A percentile compares a stretch with the other conserved stretches of the same genome.
Evolutionary conservation across 2,797 vertebrate genomes (phyloP).

Genomic region (Helostoma temminkii): DNA sequence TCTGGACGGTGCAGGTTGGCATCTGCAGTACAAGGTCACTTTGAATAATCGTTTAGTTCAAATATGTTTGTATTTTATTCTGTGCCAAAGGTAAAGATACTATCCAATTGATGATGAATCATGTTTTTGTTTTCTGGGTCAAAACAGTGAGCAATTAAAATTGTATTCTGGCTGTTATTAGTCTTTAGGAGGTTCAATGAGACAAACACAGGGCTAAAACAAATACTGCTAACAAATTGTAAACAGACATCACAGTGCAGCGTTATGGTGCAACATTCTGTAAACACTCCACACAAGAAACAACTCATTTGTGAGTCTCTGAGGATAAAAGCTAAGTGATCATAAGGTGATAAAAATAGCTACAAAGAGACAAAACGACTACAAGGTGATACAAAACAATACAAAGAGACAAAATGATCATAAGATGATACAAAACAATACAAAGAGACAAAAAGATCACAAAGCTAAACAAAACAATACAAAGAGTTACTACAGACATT

Average conservation of each 20-base stretch:
- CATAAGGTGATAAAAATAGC: not conserved
- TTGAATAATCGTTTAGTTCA: conserved; percentile 70
- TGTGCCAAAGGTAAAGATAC: conserved; percentile 29
- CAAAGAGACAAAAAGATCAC: too few relatives aligned
- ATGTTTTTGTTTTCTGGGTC: not conserved
- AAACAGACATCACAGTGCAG: not conserved
- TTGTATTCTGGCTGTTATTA: not conserved
- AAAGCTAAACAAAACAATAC: too few relatives aligned
- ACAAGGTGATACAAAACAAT: not conserved
- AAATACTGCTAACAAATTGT: not conserved
- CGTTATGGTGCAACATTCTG: not conserved
- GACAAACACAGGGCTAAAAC: not conserved
- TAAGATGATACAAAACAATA: too few relatives aligned
- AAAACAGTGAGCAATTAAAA: not conserved
- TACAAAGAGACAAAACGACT: not conserved
- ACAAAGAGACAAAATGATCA: not conserved
- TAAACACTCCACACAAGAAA: not conserved
- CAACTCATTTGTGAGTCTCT: too few relatives aligned
- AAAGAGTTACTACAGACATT: too few relatives aligned
- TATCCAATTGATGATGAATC: not conserved
- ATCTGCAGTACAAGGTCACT: conserved; percentile 70
- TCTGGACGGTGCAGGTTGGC: conserved; percentile 66
- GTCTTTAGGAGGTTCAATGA: not conserved
- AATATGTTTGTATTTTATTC: conserved; percentile 28
- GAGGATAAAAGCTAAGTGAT: too few relatives aligned